Evolutionary conservation across 2,113 vertebrate genomes (phyloP), one percentile per base, ranked within the genome.

Genomic region (Chloropsis cyanopogon): DNA sequence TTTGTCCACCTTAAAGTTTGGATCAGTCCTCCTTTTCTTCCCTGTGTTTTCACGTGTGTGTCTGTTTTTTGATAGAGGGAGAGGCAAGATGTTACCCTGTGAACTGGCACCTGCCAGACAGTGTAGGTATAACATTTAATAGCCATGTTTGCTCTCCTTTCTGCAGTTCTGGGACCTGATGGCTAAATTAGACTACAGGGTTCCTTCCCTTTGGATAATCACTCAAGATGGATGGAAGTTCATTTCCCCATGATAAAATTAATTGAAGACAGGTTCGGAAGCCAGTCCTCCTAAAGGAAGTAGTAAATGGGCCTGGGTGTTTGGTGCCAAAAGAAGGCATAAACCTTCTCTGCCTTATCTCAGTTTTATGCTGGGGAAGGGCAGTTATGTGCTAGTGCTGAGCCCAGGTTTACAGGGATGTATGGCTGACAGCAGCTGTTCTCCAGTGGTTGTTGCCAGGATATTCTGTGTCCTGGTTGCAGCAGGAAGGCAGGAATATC

Each of bases 11-110:
- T 42, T 83, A 9, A 69, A 46, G 41, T 75, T 53, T 60, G 37
- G 15, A 31, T 59, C 49, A 9, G 3, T 39, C 37, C 41, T 91
- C 33, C 17, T 29, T 92, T 54, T 72, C 39, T 77, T 73, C 35
- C 33, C 59, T 66, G 26, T 56, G 37, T 28, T 91, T 66, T 82
- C 52, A 31, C 42, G 12, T 1, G 0, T 0, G 0, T 10, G 2
- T 53, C n/a, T 73, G 22, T 4, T 61, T 57, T 46, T 81, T 52
- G 31, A 16, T 0, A 0, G 33, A 50, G 35, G 23, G 6, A 78
- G 21, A 4, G 25, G 11, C 31, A 14, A 42, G 42, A 31, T 50
- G 17, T 44, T 44, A 8, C 26, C 26, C 63, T 60, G 14, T 33
- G 44, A 68, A 37, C 21, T 59, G 53, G 44, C 17, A 42, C 17